These are phyloP conservation scores for Coregonus clupeaformis DNA, from an alignment of 2,113 vertebrate species.

Conservation along the genomic window DNA sequence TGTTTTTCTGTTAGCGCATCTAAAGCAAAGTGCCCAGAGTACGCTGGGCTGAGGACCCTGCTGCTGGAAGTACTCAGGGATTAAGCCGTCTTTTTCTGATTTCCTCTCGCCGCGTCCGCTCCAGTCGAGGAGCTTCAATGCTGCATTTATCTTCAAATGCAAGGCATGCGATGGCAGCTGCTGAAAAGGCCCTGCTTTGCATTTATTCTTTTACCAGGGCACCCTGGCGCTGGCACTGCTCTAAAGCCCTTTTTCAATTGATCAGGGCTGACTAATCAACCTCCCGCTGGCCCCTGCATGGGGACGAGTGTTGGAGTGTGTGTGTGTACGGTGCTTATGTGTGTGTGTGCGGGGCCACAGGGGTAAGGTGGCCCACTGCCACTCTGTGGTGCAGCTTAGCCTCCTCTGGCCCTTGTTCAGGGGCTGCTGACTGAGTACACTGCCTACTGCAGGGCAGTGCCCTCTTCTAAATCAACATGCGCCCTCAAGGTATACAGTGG, in stretches of 20 bases:
- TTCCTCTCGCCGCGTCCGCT: slow-evolving; percentile 2
- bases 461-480: slow-evolving; percentile 32
- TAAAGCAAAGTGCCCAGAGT: background rate
- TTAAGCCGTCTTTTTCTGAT: slow-evolving; percentile 10
- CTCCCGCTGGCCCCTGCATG: slow-evolving; percentile 47
- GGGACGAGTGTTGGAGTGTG: slow-evolving; percentile 1
- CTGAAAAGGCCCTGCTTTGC: slow-evolving; percentile 67
- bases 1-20: background rate
- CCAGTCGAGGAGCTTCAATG: slow-evolving; percentile 11
- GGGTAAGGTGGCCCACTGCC: slow-evolving; percentile 16
- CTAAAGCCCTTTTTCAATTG: slow-evolving; percentile 67
- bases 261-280: slow-evolving; percentile 67
- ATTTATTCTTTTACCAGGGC: slow-evolving; percentile 70
- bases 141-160: slow-evolving; percentile 38
- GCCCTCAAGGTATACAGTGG: no score
- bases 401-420: slow-evolving; percentile 23
- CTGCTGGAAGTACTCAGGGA: slow-evolving; percentile 9
- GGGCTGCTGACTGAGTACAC: slow-evolving; percentile 15
- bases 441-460: slow-evolving; percentile 21
- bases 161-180: slow-evolving; percentile 52
- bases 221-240: slow-evolving; percentile 56
- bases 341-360: background rate
- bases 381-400: slow-evolving; percentile 15
- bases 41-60: background rate
- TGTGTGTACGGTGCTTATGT: background rate